These are phyloP conservation scores for Diaperis boleti DNA, from an alignment of 2,888 invertebrate genomes.

Conservation along the genomic window DNA sequence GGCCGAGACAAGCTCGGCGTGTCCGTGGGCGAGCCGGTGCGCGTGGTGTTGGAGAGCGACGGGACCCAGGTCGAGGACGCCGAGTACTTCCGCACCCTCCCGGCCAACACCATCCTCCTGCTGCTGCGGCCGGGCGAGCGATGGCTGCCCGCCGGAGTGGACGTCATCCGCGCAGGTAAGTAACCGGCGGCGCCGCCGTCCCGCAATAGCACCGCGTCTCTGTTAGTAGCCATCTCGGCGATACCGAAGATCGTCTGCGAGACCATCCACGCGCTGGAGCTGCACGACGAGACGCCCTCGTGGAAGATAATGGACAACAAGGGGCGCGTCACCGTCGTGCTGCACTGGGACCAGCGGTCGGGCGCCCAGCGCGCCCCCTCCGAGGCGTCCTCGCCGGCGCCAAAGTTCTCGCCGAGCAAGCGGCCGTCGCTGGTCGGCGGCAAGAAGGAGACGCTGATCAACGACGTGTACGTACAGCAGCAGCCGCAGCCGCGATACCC, in stretches of 20 bases:
- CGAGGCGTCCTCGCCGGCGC: constrained; percentile 68
- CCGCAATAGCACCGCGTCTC: constrained; percentile 11
- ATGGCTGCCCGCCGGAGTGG: constrained; percentile 94
- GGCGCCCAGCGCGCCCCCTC: constrained; percentile 63
- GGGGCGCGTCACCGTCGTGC: constrained; percentile 95
- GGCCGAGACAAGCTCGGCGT: constrained; percentile 93
- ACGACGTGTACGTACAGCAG: constrained; percentile 68
- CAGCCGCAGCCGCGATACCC: constrained; percentile 59
- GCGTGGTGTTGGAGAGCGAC: constrained; percentile 93
- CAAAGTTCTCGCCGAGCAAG: constrained; percentile 71
- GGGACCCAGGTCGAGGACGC: constrained; percentile 98
- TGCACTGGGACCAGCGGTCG: constrained; percentile 95
- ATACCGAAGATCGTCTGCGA: constrained; percentile 98
- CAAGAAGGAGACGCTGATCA: constrained; percentile 74
- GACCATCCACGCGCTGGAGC: constrained; percentile 94
- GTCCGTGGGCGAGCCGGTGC: constrained; percentile 86
- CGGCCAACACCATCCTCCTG: constrained; percentile 90
- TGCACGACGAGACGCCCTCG: constrained; percentile 96
- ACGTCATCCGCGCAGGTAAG: constrained; percentile 93
- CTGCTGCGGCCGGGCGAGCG: constrained; percentile 90
- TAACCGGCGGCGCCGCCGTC: constrained; percentile 4
- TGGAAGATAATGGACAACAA: constrained; percentile 99
- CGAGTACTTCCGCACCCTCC: constrained; percentile 94
- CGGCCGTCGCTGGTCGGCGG: constrained; percentile 80
- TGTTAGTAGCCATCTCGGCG: constrained; percentile 87